These are phyloP conservation scores for Poecile montanus DNA, from an alignment of 2,797 vertebrate species.

Conservation along the genomic window DNA sequence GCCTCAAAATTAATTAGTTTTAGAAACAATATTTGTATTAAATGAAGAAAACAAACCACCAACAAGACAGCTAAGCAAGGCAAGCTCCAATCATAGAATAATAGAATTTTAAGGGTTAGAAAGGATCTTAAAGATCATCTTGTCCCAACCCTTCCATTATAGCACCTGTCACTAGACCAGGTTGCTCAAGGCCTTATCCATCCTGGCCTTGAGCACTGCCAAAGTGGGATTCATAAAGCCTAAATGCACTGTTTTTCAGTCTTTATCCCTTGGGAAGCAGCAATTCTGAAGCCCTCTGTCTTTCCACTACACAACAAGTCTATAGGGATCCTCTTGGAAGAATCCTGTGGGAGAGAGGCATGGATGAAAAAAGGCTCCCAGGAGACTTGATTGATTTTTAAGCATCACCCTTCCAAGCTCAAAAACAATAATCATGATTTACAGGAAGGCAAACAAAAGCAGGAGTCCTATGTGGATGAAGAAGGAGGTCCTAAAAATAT, in stretches of 20 bases:
- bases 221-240: not conserved
- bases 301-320: not conserved
- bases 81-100: not conserved
- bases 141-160: fast-evolving
- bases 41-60: not conserved
- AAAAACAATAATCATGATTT: not conserved
- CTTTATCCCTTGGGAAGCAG: not conserved
- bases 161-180: not conserved
- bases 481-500: not conserved
- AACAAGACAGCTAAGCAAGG: not conserved
- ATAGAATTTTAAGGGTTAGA: not conserved
- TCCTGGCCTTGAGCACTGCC: not conserved
- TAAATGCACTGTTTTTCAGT: not conserved
- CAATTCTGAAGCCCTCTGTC: not conserved
- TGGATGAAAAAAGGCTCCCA: not conserved
- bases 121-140: not conserved
- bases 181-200: not conserved
- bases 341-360: not conserved
- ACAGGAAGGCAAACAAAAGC: not conserved
- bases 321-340: not conserved
- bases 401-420: not conserved
- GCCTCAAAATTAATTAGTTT: slow-evolving; percentile 23
- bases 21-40: slow-evolving; percentile 27
- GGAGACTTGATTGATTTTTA: not conserved
- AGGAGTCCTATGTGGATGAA: not conserved